Percentiles rank a stretch among this genome's conserved stretches.
Evolutionary conservation across 2,888 invertebrate genomes (phyloP).

Genomic region (Halictus ligatus): DNA sequence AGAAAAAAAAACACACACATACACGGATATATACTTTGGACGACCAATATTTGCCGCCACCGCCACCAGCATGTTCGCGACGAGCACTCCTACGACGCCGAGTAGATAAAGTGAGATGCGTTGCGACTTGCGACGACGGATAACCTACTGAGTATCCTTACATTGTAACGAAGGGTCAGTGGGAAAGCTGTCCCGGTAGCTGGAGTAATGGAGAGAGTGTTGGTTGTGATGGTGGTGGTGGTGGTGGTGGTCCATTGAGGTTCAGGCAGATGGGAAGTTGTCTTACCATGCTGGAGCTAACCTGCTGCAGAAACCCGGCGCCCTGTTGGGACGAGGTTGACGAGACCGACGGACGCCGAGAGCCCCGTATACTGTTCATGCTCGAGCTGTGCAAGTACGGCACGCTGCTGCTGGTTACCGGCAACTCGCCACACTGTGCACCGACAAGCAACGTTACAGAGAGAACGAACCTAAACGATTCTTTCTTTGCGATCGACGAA

Average conservation of each 20-base stretch:
- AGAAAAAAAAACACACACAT: background rate
- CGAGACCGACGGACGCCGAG: conserved; percentile 90
- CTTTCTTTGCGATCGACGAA: no score
- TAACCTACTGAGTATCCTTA: conserved; percentile 83
- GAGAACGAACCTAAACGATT: background rate
- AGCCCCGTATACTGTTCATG: conserved; percentile 89
- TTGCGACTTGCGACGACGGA: conserved; percentile 45
- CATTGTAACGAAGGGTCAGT: conserved; percentile 85
- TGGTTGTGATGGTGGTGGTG: conserved; percentile 83
- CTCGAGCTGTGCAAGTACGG: conserved; percentile 93
- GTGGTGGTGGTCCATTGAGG: conserved; percentile 87
- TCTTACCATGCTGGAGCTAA: conserved; percentile 98
- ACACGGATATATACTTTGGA: background rate
- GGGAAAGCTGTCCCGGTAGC: conserved; percentile 86
- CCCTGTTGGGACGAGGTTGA: conserved; percentile 89
- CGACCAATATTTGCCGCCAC: background rate
- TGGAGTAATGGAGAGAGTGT: conserved; percentile 84
- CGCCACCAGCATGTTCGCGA: background rate
- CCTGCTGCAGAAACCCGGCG: conserved; percentile 93
- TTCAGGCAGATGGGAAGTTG: conserved; percentile 88
- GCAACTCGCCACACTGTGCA: conserved; percentile 93
- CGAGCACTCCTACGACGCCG: background rate
- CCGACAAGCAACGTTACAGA: background rate
- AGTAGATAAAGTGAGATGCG: conserved; percentile 9
- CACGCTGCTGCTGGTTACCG: conserved; percentile 95